Conservation (phyloP, 2,888 invertebrate species). For the Meiosimyza platycephala region DNA sequence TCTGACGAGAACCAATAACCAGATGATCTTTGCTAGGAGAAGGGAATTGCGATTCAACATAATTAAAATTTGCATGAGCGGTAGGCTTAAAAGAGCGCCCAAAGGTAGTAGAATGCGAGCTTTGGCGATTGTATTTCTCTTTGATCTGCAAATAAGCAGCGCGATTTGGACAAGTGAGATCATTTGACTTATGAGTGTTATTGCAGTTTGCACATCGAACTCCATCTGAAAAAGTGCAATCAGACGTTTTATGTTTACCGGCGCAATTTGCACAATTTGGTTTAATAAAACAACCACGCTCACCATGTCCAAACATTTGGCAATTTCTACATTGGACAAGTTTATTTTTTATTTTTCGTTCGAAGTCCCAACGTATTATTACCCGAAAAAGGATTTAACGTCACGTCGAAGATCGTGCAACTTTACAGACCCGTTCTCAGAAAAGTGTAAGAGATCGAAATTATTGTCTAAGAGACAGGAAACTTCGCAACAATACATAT, state of each 20-base stretch:
- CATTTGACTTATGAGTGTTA: conserved; percentile 35
- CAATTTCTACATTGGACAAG: conserved; percentile 41
- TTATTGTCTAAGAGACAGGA: no score
- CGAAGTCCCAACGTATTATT: conserved; percentile 35
- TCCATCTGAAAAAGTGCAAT: conserved; percentile 28
- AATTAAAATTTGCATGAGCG: neutral
- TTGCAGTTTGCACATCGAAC: conserved; percentile 42
- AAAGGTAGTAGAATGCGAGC: no score
- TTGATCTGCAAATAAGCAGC: conserved; percentile 31
- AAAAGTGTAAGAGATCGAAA: no score
- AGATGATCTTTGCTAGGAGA: no score
- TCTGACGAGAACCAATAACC: no score
- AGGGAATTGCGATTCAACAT: no score
- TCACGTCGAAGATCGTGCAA: conserved; percentile 30
- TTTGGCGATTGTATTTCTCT: neutral
- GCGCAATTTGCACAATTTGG: conserved; percentile 38
- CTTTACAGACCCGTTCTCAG: conserved; percentile 31
- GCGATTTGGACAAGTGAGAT: conserved; percentile 32
- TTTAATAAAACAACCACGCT: conserved; percentile 36
- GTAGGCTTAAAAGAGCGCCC: neutral
- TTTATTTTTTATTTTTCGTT: conserved; percentile 39
- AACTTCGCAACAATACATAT: no score
- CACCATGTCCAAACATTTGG: conserved; percentile 41
- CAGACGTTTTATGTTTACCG: conserved; percentile 37
- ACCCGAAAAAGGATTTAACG: conserved; percentile 38